phyloP scores from a whole-genome alignment of 2,797 vertebrate species.

The Fistularia commersonii region DNA sequence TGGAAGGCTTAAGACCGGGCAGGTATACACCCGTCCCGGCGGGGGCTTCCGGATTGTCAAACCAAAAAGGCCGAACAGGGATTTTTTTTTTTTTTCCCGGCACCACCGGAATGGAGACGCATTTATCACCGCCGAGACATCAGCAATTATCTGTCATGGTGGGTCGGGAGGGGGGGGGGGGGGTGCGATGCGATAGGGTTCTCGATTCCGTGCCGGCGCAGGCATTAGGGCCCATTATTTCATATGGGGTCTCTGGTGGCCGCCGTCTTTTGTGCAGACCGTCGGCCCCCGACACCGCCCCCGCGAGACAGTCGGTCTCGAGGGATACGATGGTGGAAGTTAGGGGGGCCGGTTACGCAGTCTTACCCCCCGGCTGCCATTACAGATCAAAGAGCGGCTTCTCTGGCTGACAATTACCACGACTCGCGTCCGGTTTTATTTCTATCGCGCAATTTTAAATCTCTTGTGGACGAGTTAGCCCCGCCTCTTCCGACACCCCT shows the following conservation, averaged over 20 bases:
- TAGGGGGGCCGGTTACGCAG: slow-evolving; percentile 45
- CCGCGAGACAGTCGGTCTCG: slow-evolving; percentile 56
- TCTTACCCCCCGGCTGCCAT: slow-evolving; percentile 42
- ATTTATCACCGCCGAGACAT: slow-evolving; percentile 71
- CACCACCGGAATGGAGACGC: slow-evolving; percentile 61
- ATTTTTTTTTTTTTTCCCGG: too few relatives aligned
- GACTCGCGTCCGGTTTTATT: slow-evolving; percentile 59
- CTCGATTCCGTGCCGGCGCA: slow-evolving; percentile 67
- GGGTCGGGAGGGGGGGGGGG: slow-evolving; percentile 60
- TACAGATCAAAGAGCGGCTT: slow-evolving; percentile 54
- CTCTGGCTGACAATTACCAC: slow-evolving; percentile 57
- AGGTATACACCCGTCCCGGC: slow-evolving; percentile 61
- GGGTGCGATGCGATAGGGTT: too few relatives aligned
- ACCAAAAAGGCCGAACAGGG: slow-evolving; percentile 40
- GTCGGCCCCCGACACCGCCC: too few relatives aligned
- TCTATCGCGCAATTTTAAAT: slow-evolving; percentile 58
- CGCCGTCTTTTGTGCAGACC: slow-evolving; percentile 43
- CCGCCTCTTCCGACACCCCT: slow-evolving; percentile 32
- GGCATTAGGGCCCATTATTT: slow-evolving; percentile 74
- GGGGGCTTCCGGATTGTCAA: slow-evolving; percentile 53
- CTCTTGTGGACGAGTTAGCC: slow-evolving; percentile 40
- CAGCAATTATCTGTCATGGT: slow-evolving; percentile 74
- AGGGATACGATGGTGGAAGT: slow-evolving; percentile 51
- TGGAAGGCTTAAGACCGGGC: slow-evolving; percentile 42
- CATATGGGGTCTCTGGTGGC: slow-evolving; percentile 51